phyloP scores from a whole-genome alignment of 1,140 invertebrate genomes.

The Oreohelix idahoensis region DNA sequence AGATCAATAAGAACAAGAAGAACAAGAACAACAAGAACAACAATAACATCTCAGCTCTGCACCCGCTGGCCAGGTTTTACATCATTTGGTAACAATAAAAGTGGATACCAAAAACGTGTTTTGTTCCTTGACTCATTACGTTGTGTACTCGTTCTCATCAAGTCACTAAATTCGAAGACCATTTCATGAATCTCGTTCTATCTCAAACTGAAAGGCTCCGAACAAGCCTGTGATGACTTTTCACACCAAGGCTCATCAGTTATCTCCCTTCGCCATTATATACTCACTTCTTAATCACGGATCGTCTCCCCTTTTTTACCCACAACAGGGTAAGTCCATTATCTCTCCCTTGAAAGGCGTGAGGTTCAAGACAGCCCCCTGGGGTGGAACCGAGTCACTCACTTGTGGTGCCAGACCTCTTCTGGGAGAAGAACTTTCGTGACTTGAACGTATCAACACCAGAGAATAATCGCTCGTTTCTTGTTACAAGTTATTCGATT shows the following conservation, averaged over 20 bases:
- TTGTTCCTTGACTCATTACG: too few species aligned
- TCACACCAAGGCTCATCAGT: neutral
- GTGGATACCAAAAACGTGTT: too few species aligned
- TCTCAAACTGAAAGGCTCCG: neutral
- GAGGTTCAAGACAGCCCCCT: neutral
- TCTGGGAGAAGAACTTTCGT: neutral
- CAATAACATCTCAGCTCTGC: too few species aligned
- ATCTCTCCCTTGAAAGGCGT: neutral
- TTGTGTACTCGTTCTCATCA: too few species aligned
- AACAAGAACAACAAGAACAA: too few species aligned
- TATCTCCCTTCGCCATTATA: neutral
- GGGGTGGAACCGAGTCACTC: neutral
- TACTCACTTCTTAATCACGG: neutral
- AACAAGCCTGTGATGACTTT: neutral
- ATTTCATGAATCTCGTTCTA: neutral
- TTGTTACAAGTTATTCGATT: neutral
- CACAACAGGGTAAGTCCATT: neutral
- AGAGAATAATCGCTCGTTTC: neutral
- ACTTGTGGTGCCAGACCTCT: neutral
- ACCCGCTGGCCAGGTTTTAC: too few species aligned
- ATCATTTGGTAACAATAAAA: too few species aligned
- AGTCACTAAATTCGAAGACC: too few species aligned
- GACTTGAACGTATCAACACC: slow-evolving; percentile 1
- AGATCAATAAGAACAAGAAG: too few species aligned
- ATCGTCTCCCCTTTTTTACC: neutral